These are phyloP conservation scores for Takifugu ocellatus DNA, from an alignment of 2,797 vertebrate species.

Conservation along the genomic window DNA sequence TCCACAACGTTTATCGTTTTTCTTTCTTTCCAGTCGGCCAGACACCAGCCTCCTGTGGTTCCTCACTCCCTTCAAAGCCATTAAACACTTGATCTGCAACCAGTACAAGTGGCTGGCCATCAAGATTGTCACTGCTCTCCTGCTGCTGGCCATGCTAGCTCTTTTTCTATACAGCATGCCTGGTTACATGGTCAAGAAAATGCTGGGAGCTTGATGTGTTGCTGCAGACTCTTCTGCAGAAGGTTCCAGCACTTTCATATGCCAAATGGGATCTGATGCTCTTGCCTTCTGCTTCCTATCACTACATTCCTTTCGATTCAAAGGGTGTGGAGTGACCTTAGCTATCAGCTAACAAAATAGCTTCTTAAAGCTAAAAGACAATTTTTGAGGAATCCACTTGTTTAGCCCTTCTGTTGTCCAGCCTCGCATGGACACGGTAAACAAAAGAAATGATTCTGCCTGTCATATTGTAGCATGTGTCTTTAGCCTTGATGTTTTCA, in stretches of 20 bases:
- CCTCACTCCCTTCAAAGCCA: slow-evolving; percentile 86
- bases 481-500: too few species aligned
- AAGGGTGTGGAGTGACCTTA: too few species aligned
- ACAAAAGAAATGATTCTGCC: too few species aligned
- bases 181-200: slow-evolving; percentile 97
- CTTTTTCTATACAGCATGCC: slow-evolving; percentile 96
- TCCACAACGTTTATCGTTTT: too few species aligned
- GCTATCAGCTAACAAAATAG: too few species aligned
- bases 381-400: too few species aligned
- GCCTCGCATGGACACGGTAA: too few species aligned
- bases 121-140: slow-evolving; percentile 86
- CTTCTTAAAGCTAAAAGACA: too few species aligned
- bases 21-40: slow-evolving; percentile 80
- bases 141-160: slow-evolving; percentile 85
- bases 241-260: slow-evolving; percentile 44
- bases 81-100: slow-evolving; percentile 91
- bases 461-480: too few species aligned
- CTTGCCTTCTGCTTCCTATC: not conserved
- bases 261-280: slow-evolving; percentile 11
- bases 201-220: slow-evolving; percentile 82
- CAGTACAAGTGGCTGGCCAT: slow-evolving; percentile 97
- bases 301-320: too few species aligned
- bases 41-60: slow-evolving; percentile 85
- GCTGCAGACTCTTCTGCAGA: slow-evolving; percentile 18
- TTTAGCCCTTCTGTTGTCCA: too few species aligned